Evolutionary conservation across 2,888 invertebrate species (phyloP).

Genomic region (Drosophila anceps): DNA sequence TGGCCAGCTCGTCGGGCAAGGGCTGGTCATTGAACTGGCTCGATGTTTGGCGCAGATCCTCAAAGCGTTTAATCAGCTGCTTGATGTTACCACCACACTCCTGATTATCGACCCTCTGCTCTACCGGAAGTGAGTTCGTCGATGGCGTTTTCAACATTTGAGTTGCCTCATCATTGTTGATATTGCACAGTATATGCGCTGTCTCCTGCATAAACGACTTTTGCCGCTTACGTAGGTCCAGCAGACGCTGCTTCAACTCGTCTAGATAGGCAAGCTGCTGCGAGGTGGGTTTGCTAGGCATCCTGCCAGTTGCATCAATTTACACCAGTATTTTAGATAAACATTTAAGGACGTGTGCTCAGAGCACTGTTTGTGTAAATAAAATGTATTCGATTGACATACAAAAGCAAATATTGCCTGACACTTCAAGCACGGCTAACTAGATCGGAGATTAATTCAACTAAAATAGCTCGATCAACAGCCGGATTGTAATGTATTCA

Average conservation of each 20-base stretch:
- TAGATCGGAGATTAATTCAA: background rate
- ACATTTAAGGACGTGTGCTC: constrained; percentile 33
- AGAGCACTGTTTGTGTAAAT: constrained; percentile 19
- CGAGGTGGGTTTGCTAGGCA: constrained; percentile 55
- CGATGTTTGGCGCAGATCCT: constrained; percentile 63
- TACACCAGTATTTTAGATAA: constrained; percentile 16
- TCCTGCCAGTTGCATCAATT: constrained; percentile 42
- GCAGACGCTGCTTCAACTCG: constrained; percentile 64
- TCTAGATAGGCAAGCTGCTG: constrained; percentile 69
- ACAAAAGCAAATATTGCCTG: background rate
- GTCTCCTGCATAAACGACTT: constrained; percentile 62
- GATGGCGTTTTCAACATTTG: background rate
- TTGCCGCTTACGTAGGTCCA: constrained; percentile 59
- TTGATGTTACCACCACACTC: constrained; percentile 44
- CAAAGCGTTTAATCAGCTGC: constrained; percentile 58
- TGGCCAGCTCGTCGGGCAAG: constrained; percentile 57
- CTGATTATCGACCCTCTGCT: background rate
- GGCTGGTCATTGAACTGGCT: constrained; percentile 53
- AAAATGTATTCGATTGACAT: background rate
- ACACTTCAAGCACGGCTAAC: constrained; percentile 15
- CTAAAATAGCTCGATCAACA: background rate
- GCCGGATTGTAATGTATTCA: too few species aligned
- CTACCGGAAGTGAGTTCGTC: background rate
- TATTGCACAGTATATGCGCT: constrained; percentile 49
- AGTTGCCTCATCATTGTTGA: constrained; percentile 26